These are phyloP conservation scores for Rutilus rutilus DNA, from an alignment of 2,113 vertebrate species.

Conservation along the genomic window DNA sequence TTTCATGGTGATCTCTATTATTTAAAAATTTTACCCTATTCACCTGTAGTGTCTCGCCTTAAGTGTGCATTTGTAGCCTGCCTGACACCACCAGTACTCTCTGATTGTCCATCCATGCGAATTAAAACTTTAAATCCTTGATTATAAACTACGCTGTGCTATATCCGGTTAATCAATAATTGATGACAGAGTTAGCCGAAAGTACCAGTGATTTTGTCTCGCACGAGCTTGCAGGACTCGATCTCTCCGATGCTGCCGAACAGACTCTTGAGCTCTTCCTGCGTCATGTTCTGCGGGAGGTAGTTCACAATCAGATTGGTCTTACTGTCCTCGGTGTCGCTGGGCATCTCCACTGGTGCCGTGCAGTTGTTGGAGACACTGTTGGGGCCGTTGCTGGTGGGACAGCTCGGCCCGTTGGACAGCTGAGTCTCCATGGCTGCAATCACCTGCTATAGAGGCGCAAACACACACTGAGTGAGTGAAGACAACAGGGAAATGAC, in stretches of 20 bases:
- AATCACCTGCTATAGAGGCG: constrained; percentile 91
- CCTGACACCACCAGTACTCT: too few species aligned
- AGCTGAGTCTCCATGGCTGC: constrained; percentile 99
- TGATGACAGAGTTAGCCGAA: not conserved
- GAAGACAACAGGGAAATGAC: not conserved
- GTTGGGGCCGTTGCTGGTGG: constrained; percentile 89
- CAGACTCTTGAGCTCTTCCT: constrained; percentile 95
- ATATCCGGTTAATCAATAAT: not conserved
- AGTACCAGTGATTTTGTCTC: constrained; percentile 98
- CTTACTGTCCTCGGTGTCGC: constrained; percentile 95
- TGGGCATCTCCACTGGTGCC: constrained; percentile 89
- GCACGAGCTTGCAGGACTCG: constrained; percentile 96
- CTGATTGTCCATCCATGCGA: too few species aligned
- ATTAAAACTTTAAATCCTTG: too few species aligned
- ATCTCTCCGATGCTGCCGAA: constrained; percentile 98
- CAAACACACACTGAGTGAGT: constrained; percentile 57
- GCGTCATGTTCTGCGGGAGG: constrained; percentile 98
- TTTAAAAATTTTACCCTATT: too few species aligned
- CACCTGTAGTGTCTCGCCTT: too few species aligned
- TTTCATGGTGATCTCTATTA: too few species aligned
- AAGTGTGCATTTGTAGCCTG: too few species aligned
- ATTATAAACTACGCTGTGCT: not conserved
- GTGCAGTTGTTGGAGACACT: constrained; percentile 93
- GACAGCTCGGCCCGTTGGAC: constrained; percentile 96
- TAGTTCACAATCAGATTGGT: constrained; percentile 99